Base-by-base conservation (phyloP, 2,113 vertebrate genomes). In the Megatriorchis doriae region DNA sequence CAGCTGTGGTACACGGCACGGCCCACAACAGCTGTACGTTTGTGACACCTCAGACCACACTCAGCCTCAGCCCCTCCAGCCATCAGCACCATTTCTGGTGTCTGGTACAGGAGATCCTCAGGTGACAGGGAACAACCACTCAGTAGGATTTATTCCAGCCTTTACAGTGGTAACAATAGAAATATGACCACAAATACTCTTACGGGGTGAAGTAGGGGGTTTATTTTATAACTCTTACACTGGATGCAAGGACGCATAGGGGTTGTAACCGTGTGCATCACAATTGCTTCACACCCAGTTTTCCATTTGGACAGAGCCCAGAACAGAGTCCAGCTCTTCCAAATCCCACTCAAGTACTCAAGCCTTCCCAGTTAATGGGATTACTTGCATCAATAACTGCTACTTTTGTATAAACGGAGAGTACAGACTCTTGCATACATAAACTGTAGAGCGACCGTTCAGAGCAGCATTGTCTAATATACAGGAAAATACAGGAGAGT, bases 211-310 rank as follows among this genome's bases (percentile, higher is more conserved):
- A 72, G 40, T 1, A 62, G 16, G 50, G 36, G 25, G 13, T 42
- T 67, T 62, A 9, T 42, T 74, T 58, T 61, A 11, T 11, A 75
- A 32, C 29, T 65, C 27, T 48, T 21, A 11, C 1, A 52, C 27
- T 26, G 29, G 38, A 59, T 14, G 50, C 43, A 55, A 53, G 40
- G 45, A 66, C 16, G 1, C 0, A 0, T 1, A 19, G 68, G 38
- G 27, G 86, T 13, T 55, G 27, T 22, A 66, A 19, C 12, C 29
- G 9, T 0, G 4, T 26, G 40, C 34, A 45, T 42, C 58, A n/a
- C 32, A 7, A 50, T 3, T 11, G 32, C 38, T 72, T 27, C 20
- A 45, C 3, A 1, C 40, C 23, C 68, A 31, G 61, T 52, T 43
- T 29, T 4, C 5, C 2, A 1, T 21, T 48, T 23, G 45, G 42